phyloP scores from a whole-genome alignment of 2,113 vertebrate genomes.

The Pampusana beccarii region DNA sequence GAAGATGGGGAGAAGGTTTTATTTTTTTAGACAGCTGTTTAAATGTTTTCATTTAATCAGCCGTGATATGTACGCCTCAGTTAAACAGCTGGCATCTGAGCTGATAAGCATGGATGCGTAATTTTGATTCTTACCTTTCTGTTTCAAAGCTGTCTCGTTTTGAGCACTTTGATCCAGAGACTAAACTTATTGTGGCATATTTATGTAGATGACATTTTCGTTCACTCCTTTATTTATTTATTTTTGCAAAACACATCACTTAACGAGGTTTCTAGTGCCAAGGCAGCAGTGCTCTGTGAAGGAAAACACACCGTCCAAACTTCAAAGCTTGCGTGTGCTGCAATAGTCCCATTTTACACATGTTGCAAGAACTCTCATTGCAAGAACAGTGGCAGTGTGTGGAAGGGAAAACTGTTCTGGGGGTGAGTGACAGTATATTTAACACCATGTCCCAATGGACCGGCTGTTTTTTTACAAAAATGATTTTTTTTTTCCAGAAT shows the following conservation, averaged over 20 bases:
- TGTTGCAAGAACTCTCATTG: neutral
- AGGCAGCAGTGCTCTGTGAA: neutral
- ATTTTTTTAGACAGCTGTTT: slow-evolving; percentile 26
- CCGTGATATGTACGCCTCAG: neutral
- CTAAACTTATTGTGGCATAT: slow-evolving; percentile 51
- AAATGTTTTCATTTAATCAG: slow-evolving; percentile 37
- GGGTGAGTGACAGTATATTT: neutral
- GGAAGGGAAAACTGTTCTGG: neutral
- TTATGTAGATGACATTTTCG: slow-evolving; percentile 59
- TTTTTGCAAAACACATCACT: slow-evolving; percentile 7
- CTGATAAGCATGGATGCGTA: neutral
- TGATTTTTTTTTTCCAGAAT: neutral
- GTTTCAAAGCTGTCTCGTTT: slow-evolving; percentile 42
- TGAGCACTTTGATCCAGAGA: slow-evolving; percentile 51
- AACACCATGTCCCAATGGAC: neutral
- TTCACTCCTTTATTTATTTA: slow-evolving; percentile 21
- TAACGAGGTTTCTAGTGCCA: neutral
- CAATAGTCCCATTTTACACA: neutral
- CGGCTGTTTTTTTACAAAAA: neutral
- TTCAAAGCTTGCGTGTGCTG: neutral
- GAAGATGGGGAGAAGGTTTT: neutral
- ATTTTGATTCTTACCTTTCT: slow-evolving; percentile 34
- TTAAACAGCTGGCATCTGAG: slow-evolving; percentile 9
- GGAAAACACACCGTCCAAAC: neutral
- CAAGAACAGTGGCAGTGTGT: neutral